Evolutionary conservation across 2,888 invertebrate genomes (phyloP), one percentile per base, ranked within the genome.

Genomic region (Crocallis elinguaria): DNA sequence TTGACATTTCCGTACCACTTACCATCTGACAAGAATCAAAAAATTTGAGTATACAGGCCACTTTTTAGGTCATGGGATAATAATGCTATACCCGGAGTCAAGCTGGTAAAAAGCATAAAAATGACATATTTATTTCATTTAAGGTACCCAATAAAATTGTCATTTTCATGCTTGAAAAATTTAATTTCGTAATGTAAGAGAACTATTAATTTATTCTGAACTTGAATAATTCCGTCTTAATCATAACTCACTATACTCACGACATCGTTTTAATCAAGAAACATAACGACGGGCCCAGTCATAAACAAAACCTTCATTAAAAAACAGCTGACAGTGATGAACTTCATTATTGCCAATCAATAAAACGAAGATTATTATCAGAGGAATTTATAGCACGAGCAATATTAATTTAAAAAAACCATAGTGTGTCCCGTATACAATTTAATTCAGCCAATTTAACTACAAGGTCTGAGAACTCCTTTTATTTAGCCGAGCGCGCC

Each of bases 311-410:
- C 54, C 58, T 58, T 51, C 32, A 61, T 49, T 57, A 62, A 59
- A 62, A 60, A 62, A 45, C 55, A 51, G 23, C 35, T 39, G 51
- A 51, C 45, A 41, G 33, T 41, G 52, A 46, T 46, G 30, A 36
- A 36, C 51, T 58, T 49, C 36, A 54, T 64, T 62, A 68, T 64
- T 60, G 38, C 57, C 60, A 64, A 67, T 73, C 65, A 69, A 72
- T 71, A 65, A 65, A 73, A 64, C 57, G 61, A 58, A 59, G 69
- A 75, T 75, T 65, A 57, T 60, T 70, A 73, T 75, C 73, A 37
- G 17, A 55, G 60, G 50, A 61, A 71, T 66, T 67, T 70, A 74
- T 61, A 35, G 60, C 43, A 32, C 50, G 42, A 50, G 36, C 44
- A 51, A 25, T 36, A 49, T 45, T 58, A 54, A 56, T 55, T 46